Conservation (phyloP, 2,888 invertebrate genomes). For the Drosophila recens region DNA sequence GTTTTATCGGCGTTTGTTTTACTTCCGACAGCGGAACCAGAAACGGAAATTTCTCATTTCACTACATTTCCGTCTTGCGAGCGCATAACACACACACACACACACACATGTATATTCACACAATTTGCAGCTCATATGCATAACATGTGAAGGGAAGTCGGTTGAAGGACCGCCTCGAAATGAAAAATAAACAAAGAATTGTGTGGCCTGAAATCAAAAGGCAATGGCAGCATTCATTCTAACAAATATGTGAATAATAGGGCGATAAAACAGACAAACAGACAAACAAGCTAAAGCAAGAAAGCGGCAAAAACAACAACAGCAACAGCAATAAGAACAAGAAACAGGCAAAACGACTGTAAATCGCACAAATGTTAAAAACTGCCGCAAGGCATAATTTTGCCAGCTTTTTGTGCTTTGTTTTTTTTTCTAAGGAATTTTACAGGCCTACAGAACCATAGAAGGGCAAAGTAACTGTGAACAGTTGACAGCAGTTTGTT, state of each 20-base stretch:
- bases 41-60: slow-evolving; percentile 81
- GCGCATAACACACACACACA: slow-evolving; percentile 27
- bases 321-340: slow-evolving; percentile 8
- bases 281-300: slow-evolving; percentile 52
- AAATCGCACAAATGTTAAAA: slow-evolving; percentile 72
- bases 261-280: slow-evolving; percentile 71
- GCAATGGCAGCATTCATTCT: slow-evolving; percentile 64
- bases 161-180: slow-evolving; percentile 43
- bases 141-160: slow-evolving; percentile 43
- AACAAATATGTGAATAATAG: slow-evolving; percentile 76
- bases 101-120: slow-evolving; percentile 14
- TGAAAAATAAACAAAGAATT: slow-evolving; percentile 69
- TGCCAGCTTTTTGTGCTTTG: slow-evolving; percentile 46
- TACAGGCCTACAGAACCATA: slow-evolving; percentile 26
- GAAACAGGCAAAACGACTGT: slow-evolving; percentile 35
- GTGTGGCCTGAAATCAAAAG: slow-evolving; percentile 62
- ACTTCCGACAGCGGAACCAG: slow-evolving; percentile 79
- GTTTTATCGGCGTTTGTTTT: slow-evolving; percentile 79
- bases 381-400: slow-evolving; percentile 69
- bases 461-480: slow-evolving; percentile 31
- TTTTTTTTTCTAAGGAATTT: slow-evolving; percentile 48
- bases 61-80: slow-evolving; percentile 71
- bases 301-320: slow-evolving; percentile 23
- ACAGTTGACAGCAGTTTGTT: slow-evolving; percentile 66
- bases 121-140: slow-evolving; percentile 67